These are phyloP conservation scores for Euura lappo DNA, from an alignment of 1,140 invertebrate genomes.

Conservation along the genomic window DNA sequence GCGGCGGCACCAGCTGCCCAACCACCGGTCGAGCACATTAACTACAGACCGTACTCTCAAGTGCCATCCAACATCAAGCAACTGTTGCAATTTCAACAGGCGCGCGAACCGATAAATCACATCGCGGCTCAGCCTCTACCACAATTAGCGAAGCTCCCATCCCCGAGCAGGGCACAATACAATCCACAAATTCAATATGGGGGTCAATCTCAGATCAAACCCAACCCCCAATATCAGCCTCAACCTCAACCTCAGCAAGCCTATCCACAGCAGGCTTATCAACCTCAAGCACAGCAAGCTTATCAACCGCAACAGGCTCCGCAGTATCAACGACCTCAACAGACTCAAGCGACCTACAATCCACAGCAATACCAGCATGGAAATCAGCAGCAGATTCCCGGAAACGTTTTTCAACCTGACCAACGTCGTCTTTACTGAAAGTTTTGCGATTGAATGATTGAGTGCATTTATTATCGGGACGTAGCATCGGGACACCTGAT, in stretches of 20 bases:
- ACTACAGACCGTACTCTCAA: slow-evolving; percentile 45
- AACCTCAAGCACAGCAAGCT: slow-evolving; percentile 17
- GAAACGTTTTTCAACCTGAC: slow-evolving; percentile 17
- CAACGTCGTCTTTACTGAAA: neutral
- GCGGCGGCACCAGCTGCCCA: slow-evolving; percentile 21
- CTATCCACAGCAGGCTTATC: neutral
- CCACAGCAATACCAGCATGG: slow-evolving; percentile 17
- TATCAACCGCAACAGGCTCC: slow-evolving; percentile 21
- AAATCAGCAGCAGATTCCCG: slow-evolving; percentile 22
- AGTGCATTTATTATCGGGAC: too few species aligned
- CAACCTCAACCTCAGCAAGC: slow-evolving; percentile 20
- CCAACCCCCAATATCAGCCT: slow-evolving; percentile 24
- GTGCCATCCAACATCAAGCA: slow-evolving; percentile 48
- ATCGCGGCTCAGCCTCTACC: slow-evolving; percentile 43
- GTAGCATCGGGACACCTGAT: too few species aligned
- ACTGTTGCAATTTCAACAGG: slow-evolving; percentile 45
- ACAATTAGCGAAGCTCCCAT: slow-evolving; percentile 30
- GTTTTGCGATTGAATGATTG: neutral
- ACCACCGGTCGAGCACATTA: slow-evolving; percentile 27
- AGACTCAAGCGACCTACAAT: slow-evolving; percentile 14
- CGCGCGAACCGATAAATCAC: slow-evolving; percentile 46
- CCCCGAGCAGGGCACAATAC: slow-evolving; percentile 31
- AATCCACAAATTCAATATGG: slow-evolving; percentile 38
- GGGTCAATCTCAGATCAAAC: neutral
- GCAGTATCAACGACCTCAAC: slow-evolving; percentile 8